Evolutionary conservation across 2,888 invertebrate genomes (phyloP).

Genomic region (Aphrophora alni): DNA sequence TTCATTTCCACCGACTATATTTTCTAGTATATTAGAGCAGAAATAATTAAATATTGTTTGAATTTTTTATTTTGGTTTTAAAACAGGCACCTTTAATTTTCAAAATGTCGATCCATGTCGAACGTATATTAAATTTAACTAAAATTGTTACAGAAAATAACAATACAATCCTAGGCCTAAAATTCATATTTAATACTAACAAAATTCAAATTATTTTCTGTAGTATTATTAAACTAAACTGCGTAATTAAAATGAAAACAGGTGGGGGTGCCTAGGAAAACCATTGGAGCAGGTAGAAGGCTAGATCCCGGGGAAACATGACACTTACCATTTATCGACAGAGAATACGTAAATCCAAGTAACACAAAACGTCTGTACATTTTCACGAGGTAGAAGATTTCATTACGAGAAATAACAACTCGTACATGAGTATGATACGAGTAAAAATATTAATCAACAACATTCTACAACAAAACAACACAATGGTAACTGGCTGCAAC

Average conservation of each 20-base stretch:
- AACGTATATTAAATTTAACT: too few relatives aligned
- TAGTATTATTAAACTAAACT: too few relatives aligned
- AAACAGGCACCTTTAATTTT: too few relatives aligned
- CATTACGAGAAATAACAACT: not conserved
- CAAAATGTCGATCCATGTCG: too few relatives aligned
- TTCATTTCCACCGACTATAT: too few relatives aligned
- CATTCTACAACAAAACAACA: not conserved
- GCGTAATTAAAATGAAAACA: not conserved
- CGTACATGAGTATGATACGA: not conserved
- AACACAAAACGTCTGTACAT: conserved; percentile 34
- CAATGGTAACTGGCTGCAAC: conserved; percentile 28
- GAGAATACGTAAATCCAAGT: conserved; percentile 33
- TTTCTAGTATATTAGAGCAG: too few relatives aligned
- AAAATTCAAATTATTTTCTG: too few relatives aligned
- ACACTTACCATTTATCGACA: conserved; percentile 31
- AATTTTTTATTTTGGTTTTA: too few relatives aligned
- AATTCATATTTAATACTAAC: too few relatives aligned
- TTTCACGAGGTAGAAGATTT: conserved; percentile 14
- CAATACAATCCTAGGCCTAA: too few relatives aligned
- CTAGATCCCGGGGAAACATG: not conserved
- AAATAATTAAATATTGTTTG: too few relatives aligned
- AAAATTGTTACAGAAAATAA: too few relatives aligned
- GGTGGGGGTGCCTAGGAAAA: conserved; percentile 10
- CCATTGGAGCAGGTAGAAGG: conserved; percentile 4
- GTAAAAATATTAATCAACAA: not conserved